Base-by-base conservation (phyloP, 2,888 invertebrate species). In the Pollenia labialis region DNA sequence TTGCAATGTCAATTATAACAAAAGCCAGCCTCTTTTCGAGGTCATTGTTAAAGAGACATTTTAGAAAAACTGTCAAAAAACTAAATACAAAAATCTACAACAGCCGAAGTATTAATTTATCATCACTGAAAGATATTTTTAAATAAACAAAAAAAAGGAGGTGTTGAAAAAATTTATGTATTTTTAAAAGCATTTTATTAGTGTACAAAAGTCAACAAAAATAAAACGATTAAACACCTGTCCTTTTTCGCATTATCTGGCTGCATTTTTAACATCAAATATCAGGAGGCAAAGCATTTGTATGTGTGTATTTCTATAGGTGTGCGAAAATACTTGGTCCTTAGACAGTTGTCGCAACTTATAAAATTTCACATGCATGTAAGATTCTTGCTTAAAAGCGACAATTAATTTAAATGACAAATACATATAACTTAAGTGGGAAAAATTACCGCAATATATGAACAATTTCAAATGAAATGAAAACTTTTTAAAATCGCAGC, bases 331-430 rank as follows among this genome's bases (percentile, higher is more conserved):
- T 52, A n/a, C 10, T 10, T 48, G 4, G 0, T 71, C 14, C 2
- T 14, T 6, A 60, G 56, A 54, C n/a, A 46, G 12, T 56, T 56
- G 16, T 64, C 50, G 72, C 48, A 6, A 54, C 44, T 72, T 79
- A 58, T n/a, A 50, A 72, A 50, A 40, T 60, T 52, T 2, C 6
- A 74, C 6, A 68, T 11, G 46, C 48, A 69, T 10, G 16, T 64
- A 14, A 32, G 32, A 40, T 69, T 79, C 14, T n/a, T 14, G 7
- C 32, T 23, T 54, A 40, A 81, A 64, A 66, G 32, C 42, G 62
- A 58, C 80, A 71, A 71, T 81, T 81, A 81, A 76, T 81, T 85
- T 75, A 64, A 48, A 81, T 85, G 80, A 62, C 75, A 71, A 74
- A 64, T 52, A 23, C 23, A 4, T 46, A 54, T 14, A 58, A 23